phyloP scores from a whole-genome alignment of 2,797 vertebrate genomes.

The Pipistrellus kuhlii region DNA sequence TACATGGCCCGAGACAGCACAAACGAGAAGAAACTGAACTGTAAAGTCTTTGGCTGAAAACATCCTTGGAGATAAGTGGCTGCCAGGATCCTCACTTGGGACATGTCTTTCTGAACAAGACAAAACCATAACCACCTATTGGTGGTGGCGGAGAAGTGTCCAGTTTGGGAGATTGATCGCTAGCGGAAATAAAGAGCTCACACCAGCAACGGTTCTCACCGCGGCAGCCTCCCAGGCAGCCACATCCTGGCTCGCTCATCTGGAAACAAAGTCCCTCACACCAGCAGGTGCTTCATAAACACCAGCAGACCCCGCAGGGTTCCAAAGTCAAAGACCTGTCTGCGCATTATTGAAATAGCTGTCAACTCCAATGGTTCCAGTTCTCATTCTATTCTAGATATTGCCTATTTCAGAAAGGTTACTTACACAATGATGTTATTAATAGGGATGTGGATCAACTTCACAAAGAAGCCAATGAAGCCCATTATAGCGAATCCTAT shows the following conservation, averaged over 20 bases:
- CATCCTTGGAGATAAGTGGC: neutral
- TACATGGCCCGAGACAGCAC: neutral
- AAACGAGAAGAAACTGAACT: neutral
- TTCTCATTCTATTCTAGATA: neutral
- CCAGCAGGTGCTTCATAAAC: neutral
- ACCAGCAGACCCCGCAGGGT: neutral
- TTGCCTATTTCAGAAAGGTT: neutral
- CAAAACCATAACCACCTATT: neutral
- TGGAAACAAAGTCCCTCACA: neutral
- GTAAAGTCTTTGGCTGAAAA: neutral
- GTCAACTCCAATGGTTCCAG: neutral
- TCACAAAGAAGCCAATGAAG: slow-evolving; percentile 99
- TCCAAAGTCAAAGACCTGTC: neutral
- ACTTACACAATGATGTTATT: slow-evolving; percentile 99
- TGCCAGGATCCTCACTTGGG: neutral
- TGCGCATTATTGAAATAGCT: neutral
- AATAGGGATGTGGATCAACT: slow-evolving; percentile 99
- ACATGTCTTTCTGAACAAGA: neutral
- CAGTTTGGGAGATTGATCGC: neutral
- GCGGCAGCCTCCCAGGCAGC: fast-evolving
- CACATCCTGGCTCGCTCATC: neutral
- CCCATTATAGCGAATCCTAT: slow-evolving; percentile 99
- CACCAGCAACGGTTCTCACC: neutral
- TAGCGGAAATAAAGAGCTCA: neutral
- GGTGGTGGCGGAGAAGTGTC: neutral